phyloP scores from a whole-genome alignment of 2,888 invertebrate species.

The Leuctra nigra region DNA sequence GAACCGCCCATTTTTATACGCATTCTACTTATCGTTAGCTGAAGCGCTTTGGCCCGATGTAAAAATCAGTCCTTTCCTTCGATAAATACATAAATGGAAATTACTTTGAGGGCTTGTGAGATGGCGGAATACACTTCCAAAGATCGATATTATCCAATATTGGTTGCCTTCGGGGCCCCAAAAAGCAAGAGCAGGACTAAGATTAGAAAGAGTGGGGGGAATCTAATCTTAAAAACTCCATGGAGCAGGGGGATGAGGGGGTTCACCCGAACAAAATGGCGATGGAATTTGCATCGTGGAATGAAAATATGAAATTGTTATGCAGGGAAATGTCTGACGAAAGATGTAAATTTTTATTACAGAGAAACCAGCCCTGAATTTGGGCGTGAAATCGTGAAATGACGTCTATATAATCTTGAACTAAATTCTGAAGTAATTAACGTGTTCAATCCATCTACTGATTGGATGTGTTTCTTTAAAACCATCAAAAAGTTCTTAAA shows the following conservation, averaged over 20 bases:
- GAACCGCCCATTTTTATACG: neutral
- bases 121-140: too few relatives aligned
- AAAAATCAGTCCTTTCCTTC: slow-evolving; percentile 22
- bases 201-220: slow-evolving; percentile 13
- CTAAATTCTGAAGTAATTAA: too few relatives aligned
- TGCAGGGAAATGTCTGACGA: neutral
- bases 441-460: too few relatives aligned
- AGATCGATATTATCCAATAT: slow-evolving; percentile 25
- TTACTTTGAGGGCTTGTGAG: slow-evolving; percentile 26
- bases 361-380: too few relatives aligned
- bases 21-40: slow-evolving; percentile 14
- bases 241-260: too few relatives aligned
- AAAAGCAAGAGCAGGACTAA: slow-evolving; percentile 9
- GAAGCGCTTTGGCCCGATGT: slow-evolving; percentile 19
- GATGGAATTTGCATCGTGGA: slow-evolving; percentile 13
- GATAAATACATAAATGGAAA: slow-evolving; percentile 31
- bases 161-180: slow-evolving; percentile 12
- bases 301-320: neutral
- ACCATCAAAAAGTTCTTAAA: slow-evolving; percentile 5
- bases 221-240: slow-evolving; percentile 20
- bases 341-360: too few relatives aligned
- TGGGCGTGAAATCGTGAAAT: too few relatives aligned
- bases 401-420: too few relatives aligned
- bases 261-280: slow-evolving; percentile 10
- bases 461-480: too few relatives aligned